Percentiles rank a stretch among this genome's conserved stretches.
Conservation (phyloP, 2,113 vertebrate genomes). For the Microtus oregoni region DNA sequence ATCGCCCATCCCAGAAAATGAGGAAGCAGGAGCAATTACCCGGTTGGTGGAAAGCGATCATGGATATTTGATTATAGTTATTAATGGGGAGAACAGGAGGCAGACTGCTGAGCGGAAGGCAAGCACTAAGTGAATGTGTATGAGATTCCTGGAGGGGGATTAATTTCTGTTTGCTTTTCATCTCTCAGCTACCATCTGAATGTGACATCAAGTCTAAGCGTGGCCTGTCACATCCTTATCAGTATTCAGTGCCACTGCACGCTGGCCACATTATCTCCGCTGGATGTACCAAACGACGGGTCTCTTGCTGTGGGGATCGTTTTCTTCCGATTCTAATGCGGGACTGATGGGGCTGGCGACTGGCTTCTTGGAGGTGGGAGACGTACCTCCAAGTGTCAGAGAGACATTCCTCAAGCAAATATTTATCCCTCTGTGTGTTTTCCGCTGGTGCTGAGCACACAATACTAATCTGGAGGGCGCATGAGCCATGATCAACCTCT, state of each 20-base stretch:
- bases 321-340: conserved; percentile 76
- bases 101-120: conserved; percentile 61
- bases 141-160: conserved; percentile 64
- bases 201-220: conserved; percentile 81
- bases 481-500: neutral
- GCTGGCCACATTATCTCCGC: conserved; percentile 84
- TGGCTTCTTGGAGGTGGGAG: conserved; percentile 59
- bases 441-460: conserved; percentile 58
- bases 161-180: conserved; percentile 81
- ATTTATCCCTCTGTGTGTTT: conserved; percentile 80
- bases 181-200: conserved; percentile 79
- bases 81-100: conserved; percentile 79
- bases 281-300: conserved; percentile 83
- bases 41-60: conserved; percentile 79
- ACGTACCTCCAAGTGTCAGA: conserved; percentile 77
- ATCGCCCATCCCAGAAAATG: conserved; percentile 74
- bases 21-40: conserved; percentile 71
- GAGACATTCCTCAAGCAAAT: conserved; percentile 75
- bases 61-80: conserved; percentile 82
- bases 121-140: conserved; percentile 59
- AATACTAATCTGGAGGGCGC: conserved; percentile 71
- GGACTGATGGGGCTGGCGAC: conserved; percentile 25
- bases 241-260: conserved; percentile 81
- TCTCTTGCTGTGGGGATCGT: conserved; percentile 68
- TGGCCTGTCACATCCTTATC: conserved; percentile 84